These are phyloP conservation scores for Meloidogyne exigua DNA, from an alignment of 1,140 invertebrate genomes.

Conservation along the genomic window DNA sequence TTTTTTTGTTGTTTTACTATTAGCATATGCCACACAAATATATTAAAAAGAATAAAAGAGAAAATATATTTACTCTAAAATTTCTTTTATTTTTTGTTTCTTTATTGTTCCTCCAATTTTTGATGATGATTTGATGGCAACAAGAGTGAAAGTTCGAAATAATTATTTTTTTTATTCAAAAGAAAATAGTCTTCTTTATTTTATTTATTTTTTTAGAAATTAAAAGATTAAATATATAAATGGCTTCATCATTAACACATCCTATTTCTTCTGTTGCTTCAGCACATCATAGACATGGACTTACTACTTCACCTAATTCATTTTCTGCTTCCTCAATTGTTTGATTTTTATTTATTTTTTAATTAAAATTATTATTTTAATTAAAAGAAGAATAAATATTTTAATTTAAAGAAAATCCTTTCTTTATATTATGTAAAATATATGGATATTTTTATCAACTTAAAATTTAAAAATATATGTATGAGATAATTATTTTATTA, in stretches of 20 bases:
- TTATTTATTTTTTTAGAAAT: neutral
- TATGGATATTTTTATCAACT: too few relatives aligned
- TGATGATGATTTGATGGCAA: neutral
- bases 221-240: neutral
- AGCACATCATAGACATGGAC: neutral
- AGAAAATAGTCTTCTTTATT: neutral
- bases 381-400: too few relatives aligned
- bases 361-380: neutral
- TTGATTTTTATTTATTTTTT: neutral
- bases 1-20: neutral
- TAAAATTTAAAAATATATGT: too few relatives aligned
- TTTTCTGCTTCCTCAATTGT: neutral
- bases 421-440: too few relatives aligned
- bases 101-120: neutral
- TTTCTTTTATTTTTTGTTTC: neutral
- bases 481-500: too few relatives aligned
- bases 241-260: constrained; percentile 4
- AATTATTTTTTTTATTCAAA: neutral
- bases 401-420: too few relatives aligned
- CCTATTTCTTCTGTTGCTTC: neutral
- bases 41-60: neutral
- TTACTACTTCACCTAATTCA: neutral
- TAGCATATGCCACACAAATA: constrained; percentile 1
- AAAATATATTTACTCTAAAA: neutral
- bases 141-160: neutral